Evolutionary conservation across 2,113 vertebrate species (phyloP).

Genomic region (Herpetotheres cachinnans): DNA sequence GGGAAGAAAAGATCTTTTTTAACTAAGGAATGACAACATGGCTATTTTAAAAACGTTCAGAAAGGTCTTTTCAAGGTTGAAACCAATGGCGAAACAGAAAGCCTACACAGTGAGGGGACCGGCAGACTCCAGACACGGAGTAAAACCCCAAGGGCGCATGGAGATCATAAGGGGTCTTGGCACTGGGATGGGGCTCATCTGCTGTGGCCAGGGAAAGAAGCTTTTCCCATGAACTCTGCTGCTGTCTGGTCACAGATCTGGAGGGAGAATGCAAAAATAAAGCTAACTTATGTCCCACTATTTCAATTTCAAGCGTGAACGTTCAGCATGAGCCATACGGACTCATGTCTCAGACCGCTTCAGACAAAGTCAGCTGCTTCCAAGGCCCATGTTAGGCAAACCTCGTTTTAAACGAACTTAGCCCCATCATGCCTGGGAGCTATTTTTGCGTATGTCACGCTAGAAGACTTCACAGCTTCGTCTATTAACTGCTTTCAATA

Average conservation of each 20-base stretch:
- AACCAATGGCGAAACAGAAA: background rate
- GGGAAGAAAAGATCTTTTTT: constrained; percentile 20
- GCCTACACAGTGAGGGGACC: background rate
- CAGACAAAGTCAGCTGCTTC: background rate
- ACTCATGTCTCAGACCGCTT: background rate
- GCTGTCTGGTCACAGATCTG: background rate
- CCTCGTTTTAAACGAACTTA: background rate
- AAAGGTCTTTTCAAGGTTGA: constrained; percentile 16
- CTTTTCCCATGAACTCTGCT: background rate
- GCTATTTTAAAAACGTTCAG: constrained; percentile 28
- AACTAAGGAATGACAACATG: background rate
- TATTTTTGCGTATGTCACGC: background rate
- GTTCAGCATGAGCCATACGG: background rate
- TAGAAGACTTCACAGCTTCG: background rate
- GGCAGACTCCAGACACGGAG: background rate
- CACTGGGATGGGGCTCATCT: background rate
- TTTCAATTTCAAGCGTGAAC: background rate
- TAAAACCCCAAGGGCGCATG: background rate
- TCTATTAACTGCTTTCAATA: background rate
- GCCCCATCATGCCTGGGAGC: background rate
- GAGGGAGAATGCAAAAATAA: background rate
- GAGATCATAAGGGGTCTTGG: background rate
- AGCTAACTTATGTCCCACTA: background rate
- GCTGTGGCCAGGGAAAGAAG: background rate
- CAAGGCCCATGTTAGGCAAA: background rate